phyloP scores from a whole-genome alignment of 2,888 invertebrate genomes.

The Tenthredo distinguenda region DNA sequence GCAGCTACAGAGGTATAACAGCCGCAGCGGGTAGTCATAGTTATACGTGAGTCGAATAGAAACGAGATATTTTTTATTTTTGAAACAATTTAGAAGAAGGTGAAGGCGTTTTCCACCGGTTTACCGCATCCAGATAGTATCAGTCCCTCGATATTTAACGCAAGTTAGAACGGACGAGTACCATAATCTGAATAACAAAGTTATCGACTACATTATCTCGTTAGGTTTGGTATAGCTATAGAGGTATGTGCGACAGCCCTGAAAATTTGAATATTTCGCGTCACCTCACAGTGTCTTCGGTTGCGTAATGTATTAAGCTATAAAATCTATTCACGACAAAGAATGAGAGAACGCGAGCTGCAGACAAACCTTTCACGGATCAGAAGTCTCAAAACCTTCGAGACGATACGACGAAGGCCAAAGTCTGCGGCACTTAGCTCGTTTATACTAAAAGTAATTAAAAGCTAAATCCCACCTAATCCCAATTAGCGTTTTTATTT shows the following conservation, averaged over 20 bases:
- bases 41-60: conserved; percentile 34
- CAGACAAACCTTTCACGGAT: conserved; percentile 1
- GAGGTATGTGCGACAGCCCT: neutral
- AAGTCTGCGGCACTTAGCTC: neutral
- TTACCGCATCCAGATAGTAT: too few species aligned
- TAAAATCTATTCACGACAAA: neutral
- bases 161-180: neutral
- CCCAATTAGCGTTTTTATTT: conserved; percentile 18
- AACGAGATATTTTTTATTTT: neutral
- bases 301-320: neutral
- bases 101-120: too few species aligned
- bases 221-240: neutral
- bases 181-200: conserved; percentile 37
- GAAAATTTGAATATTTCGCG: conserved; percentile 23
- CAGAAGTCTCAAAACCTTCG: neutral
- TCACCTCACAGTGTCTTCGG: neutral
- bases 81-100: neutral
- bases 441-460: neutral
- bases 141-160: too few species aligned
- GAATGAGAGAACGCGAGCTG: neutral
- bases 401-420: neutral
- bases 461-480: conserved; percentile 12
- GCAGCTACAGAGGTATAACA: neutral
- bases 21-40: neutral
- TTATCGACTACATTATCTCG: conserved; percentile 40